phyloP scores from a whole-genome alignment of 1,140 invertebrate genomes.

The Brevipalpus yothersi region DNA sequence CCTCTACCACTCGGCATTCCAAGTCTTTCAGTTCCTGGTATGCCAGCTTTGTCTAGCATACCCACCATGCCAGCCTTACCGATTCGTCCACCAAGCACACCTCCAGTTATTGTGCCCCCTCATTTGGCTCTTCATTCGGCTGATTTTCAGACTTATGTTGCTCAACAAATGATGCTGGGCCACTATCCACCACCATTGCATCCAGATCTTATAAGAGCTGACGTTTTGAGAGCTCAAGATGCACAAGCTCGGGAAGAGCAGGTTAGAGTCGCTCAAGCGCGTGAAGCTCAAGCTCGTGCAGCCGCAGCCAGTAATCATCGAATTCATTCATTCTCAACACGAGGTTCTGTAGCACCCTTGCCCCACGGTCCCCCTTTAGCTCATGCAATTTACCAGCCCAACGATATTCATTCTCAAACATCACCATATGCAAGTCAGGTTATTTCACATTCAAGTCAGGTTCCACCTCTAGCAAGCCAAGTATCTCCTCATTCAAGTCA shows the following conservation, averaged over 20 bases:
- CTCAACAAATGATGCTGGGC: constrained; percentile 13
- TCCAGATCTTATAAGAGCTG: constrained; percentile 2
- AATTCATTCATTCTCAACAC: constrained; percentile 4
- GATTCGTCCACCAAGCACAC: constrained; percentile 8
- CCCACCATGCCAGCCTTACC: constrained; percentile 3
- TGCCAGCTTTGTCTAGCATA: too few relatives aligned
- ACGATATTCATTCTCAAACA: background rate
- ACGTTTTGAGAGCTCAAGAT: constrained; percentile 7
- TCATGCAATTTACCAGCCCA: constrained; percentile 10
- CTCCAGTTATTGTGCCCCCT: constrained; percentile 6
- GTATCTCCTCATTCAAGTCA: constrained; percentile 44
- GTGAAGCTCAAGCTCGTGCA: too few relatives aligned
- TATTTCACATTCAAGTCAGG: too few relatives aligned
- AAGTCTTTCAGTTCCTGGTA: background rate
- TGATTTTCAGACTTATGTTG: background rate
- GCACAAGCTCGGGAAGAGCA: constrained; percentile 8
- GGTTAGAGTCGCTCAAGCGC: constrained; percentile 2
- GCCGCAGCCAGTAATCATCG: background rate
- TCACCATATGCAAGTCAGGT: constrained; percentile 17
- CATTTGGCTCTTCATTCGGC: constrained; percentile 8
- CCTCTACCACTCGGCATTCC: background rate
- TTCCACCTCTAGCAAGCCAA: constrained; percentile 23
- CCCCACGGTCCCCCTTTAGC: constrained; percentile 11
- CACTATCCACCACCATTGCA: constrained; percentile 6
- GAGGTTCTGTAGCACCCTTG: constrained; percentile 6